Evolutionary conservation across 2,797 vertebrate genomes (phyloP), one percentile per base, ranked within the genome.

Genomic region (Fistularia commersonii): DNA sequence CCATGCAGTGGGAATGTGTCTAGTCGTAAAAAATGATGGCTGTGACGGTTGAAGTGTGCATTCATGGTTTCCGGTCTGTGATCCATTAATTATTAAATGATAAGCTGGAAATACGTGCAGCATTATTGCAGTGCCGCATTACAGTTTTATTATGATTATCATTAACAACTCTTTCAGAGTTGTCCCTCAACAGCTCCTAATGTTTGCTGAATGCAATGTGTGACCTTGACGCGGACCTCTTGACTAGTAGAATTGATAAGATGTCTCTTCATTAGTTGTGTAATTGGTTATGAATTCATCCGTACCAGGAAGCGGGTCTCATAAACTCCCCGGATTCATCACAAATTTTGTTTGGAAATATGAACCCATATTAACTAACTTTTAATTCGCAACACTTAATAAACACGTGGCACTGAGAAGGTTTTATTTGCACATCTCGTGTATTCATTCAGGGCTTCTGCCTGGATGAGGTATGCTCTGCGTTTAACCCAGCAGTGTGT

Each of bases 11-110:
- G 71, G 75, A 85, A 85, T 70, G 79, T 81, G 80, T 85, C 74
- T 74, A 58, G 46, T 41, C 45, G 64, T 57, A 33, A 23, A 15
- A 38, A 57, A 65, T 40, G 12, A 64, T 56, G 73, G 65, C 72
- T 66, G 61, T 62, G 72, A 75, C 68, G 72, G 66, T 34, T 15
- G 51, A 75, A 62, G 67, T 77, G 54, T 70, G 50, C 56, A 57
- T 67, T 57, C 46, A 35, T 66, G 62, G 38, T 81, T 78, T 70
- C 70, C 46, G 69, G 48, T 64, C 66, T 50, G 75, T 68, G 63
- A 81, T 76, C 57, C 84, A 85, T 90, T 85, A 88, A 89, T 90
- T 86, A 89, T 89, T 89, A 77, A 90, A 77, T 72, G 64, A 69
- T 68, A 57, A 62, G 62, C 69, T 75, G 61, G 38, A 40, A 37